These are phyloP conservation scores for Panopea generosa DNA, from an alignment of 2,888 invertebrate genomes.

Conservation along the genomic window DNA sequence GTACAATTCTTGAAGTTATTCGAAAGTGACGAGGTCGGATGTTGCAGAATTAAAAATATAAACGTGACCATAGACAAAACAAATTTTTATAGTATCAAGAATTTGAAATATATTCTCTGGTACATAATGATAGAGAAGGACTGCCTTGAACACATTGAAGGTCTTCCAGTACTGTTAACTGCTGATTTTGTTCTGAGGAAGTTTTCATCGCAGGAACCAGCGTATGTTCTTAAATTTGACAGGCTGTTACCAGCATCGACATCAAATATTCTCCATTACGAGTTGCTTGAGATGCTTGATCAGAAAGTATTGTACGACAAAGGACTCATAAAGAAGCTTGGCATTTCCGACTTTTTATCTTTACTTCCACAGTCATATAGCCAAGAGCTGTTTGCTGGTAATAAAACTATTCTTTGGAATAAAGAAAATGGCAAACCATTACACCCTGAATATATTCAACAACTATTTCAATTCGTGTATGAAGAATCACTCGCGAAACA, in stretches of 20 bases:
- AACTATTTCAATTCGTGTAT: conserved; percentile 17
- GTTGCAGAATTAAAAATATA: conserved; percentile 5
- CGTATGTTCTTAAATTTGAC: conserved; percentile 30
- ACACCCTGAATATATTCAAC: neutral
- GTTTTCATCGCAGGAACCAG: conserved; percentile 13
- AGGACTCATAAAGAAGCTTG: conserved; percentile 4
- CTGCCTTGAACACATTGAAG: conserved; percentile 28
- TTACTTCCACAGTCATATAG: neutral
- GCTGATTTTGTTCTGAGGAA: conserved; percentile 24
- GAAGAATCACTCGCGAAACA: conserved; percentile 4
- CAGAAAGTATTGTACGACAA: neutral
- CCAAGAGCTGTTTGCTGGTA: neutral
- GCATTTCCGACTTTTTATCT: neutral
- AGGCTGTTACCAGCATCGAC: conserved; percentile 33
- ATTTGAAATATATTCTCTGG: conserved; percentile 22
- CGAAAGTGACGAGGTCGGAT: neutral
- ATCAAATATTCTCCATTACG: conserved; percentile 32
- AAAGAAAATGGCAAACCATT: neutral
- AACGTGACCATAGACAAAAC: conserved; percentile 20
- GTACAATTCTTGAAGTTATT: conserved; percentile 44
- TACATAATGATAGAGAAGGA: conserved; percentile 24
- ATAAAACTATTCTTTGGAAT: neutral
- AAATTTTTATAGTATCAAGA: conserved; percentile 10
- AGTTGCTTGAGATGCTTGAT: conserved; percentile 10
- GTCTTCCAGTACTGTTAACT: conserved; percentile 58